Base-by-base conservation (phyloP, 2,797 vertebrate genomes). In the Morelia viridis region DNA sequence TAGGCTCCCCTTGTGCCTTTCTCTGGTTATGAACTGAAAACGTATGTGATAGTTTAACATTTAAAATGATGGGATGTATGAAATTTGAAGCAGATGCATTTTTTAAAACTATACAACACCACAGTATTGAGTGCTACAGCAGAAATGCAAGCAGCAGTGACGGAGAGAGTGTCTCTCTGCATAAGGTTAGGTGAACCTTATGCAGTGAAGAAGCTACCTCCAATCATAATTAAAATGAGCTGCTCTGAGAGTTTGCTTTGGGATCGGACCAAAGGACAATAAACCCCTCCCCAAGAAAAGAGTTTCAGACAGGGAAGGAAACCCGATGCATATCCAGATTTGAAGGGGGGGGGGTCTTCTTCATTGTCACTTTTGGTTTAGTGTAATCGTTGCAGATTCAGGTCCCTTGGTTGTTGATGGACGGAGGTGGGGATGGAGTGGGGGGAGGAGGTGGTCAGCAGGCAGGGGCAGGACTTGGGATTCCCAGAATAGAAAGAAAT, bases 1-100 rank as follows among this genome's bases (percentile, higher is more conserved):
- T 89, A 65, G 0, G 11, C 11, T 0, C 0, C 1, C 15, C 28
- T 85, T 9, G 1, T 3, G 41, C 22, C 0, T 0, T 1, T 35
- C 15, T 24, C 24, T 87, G 4, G 5, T 46, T 62, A 35, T 1
- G 31, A 68, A 53, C 19, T 31, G 46, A 26, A 89, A 22, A 71
- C 1, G 0, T 68, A 58, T 13, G 26, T 19, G 5, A 58, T 26
- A 13, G 61, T 87, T 87, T 5, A 60, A 60, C 19, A 1, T 60
- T 19, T 5, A 24, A 46, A 80, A 80, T 19, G 35, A 46, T 46
- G 3, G 19, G 71, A 24, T 24, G 8, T 10, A 46, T 24, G 35
- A 46, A 80, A 11, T 80, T 80, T 46, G 35, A 80, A 80, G 46
- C 11, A 80, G 71, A 80, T 46, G 10, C 19, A 24, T 3, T 46